Percentiles rank a stretch among this genome's conserved stretches.
phyloP scores from a whole-genome alignment of 2,113 vertebrate genomes.

The Nycticryphes semicollaris region DNA sequence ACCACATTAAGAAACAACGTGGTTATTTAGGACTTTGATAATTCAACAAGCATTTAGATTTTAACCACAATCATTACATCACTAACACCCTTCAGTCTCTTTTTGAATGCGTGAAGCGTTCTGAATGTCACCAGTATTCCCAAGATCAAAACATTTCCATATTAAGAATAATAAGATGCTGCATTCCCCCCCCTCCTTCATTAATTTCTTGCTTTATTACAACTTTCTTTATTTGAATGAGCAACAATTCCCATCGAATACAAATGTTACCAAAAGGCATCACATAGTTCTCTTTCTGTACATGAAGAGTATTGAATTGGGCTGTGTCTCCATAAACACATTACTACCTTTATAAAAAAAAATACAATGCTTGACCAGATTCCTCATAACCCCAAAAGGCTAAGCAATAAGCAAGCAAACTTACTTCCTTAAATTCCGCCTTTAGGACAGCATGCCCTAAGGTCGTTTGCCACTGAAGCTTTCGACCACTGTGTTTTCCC shows the following conservation, averaged over 20 bases:
- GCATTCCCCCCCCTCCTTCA: not conserved
- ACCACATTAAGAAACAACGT: not conserved
- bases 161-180: not conserved
- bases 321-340: not conserved
- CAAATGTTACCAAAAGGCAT: not conserved
- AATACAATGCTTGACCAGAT: not conserved
- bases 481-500: constrained; percentile 83
- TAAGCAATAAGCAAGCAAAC: not conserved
- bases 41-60: constrained; percentile 29
- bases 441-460: constrained; percentile 83
- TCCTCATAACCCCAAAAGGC: not conserved
- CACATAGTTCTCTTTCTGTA: not conserved
- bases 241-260: not conserved
- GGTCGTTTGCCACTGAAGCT: constrained; percentile 84
- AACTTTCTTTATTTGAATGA: not conserved
- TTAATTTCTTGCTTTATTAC: not conserved
- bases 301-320: not conserved
- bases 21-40: constrained; percentile 34
- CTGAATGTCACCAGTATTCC: not conserved
- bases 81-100: not conserved
- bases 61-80: constrained; percentile 2
- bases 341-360: not conserved
- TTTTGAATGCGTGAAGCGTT: not conserved
- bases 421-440: constrained; percentile 81
- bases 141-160: not conserved